Base-by-base conservation (phyloP, 2,797 vertebrate genomes). In the Sparidentex hasta region DNA sequence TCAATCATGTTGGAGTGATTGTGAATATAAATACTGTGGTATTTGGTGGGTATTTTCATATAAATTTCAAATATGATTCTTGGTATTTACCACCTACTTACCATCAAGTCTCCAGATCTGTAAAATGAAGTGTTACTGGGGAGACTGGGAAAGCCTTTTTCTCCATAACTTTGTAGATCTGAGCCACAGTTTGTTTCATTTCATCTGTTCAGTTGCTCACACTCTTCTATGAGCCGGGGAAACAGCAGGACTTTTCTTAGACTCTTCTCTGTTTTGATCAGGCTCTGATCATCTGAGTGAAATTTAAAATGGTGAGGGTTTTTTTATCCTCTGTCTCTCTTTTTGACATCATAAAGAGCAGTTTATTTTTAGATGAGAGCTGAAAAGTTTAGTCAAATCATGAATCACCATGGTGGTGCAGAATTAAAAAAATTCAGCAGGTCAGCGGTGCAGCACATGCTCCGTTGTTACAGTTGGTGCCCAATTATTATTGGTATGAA, bases 321-420 rank as follows among this genome's bases (percentile, higher is more conserved):
- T 33, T 17, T 7, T 59, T 7, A 29, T 21, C 27, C 27, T 67
- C 33, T 67, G 13, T 33, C 33, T 33, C 33, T 33, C 33, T 33
- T 33, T 33, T 33, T 33, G 14, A 17, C 44, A 65, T 73, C 18
- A 33, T 59, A n/a, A 73, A 71, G 41, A 78, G 68, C 23, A 5
- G 17, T 78, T 77, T 82, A 82, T 84, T 87, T 89, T 84, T 87
- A 82, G 76, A 75, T 18, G 41, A 63, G 64, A 86, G 64, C 33
- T 55, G 41, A 65, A 70, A 17, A 61, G 50, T 79, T 68, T 67
- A 67, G 57, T 74, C 51, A 47, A 71, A 81, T 80, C 71, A 69
- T 74, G 48, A 79, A 73, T 71, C 65, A 59, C 44, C 61, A 38
- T 17, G 54, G 27, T 12, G 51, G 62, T 66, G 55, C 56, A 43